Percentiles rank a stretch among this genome's conserved stretches.
phyloP scores from a whole-genome alignment of 2,113 vertebrate genomes.

The Pitta sordida region DNA sequence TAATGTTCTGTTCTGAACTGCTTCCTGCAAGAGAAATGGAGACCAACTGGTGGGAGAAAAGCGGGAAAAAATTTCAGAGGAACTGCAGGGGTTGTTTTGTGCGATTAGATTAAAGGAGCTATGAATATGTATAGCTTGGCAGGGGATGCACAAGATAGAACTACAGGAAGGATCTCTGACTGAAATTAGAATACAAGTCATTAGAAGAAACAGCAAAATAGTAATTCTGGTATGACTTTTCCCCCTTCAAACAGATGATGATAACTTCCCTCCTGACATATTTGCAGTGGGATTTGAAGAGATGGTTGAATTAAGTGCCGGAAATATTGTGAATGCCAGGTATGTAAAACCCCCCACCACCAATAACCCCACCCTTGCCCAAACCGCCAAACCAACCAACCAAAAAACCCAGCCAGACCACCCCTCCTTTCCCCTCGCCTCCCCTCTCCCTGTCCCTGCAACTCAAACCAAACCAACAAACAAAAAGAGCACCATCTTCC shows the following conservation, averaged over 20 bases:
- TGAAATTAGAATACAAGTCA: background rate
- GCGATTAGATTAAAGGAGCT: constrained; percentile 39
- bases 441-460: accelerated
- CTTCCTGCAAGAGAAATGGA: constrained; percentile 10
- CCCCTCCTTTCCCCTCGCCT: too few species aligned
- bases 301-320: constrained; percentile 82
- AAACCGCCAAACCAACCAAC: background rate
- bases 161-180: constrained; percentile 11
- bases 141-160: background rate
- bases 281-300: constrained; percentile 85
- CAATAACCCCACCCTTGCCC: background rate
- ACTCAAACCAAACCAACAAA: background rate
- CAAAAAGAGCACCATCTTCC: background rate
- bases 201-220: constrained; percentile 16
- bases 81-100: constrained; percentile 54
- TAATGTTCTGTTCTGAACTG: background rate
- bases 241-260: constrained; percentile 60
- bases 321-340: constrained; percentile 83
- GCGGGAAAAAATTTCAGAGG: background rate
- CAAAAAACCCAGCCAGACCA: background rate
- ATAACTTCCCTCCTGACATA: constrained; percentile 71
- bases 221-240: constrained; percentile 1
- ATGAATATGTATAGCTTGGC: constrained; percentile 47
- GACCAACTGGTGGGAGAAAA: constrained; percentile 37
- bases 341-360: background rate